Evolutionary conservation across 2,888 invertebrate species (phyloP).

Genomic region (Drosophila mettleri): DNA sequence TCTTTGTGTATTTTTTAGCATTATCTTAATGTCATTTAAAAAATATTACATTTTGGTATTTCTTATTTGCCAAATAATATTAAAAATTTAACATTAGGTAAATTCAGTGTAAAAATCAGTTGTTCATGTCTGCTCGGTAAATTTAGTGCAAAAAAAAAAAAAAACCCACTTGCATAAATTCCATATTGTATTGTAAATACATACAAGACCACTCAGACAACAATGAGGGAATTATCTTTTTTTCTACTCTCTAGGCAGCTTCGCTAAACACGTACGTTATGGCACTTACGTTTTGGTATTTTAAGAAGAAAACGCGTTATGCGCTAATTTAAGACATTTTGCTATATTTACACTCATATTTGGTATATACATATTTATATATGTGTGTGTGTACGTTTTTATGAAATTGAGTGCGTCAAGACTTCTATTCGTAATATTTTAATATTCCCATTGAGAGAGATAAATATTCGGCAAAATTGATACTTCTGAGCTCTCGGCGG

Average conservation of each 20-base stretch:
- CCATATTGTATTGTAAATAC: too few relatives aligned
- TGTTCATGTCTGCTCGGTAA: background rate
- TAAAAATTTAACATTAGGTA: background rate
- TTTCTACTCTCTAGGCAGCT: background rate
- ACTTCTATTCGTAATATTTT: slow-evolving; percentile 15
- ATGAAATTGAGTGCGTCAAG: slow-evolving; percentile 26
- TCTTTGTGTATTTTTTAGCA: background rate
- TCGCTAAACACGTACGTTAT: background rate
- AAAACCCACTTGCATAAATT: too few relatives aligned
- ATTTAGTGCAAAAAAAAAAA: background rate
- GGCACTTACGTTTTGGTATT: slow-evolving; percentile 15
- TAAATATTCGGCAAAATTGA: slow-evolving; percentile 76
- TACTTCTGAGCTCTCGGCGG: slow-evolving; percentile 63
- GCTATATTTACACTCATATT: slow-evolving; percentile 10
- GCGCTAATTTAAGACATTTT: slow-evolving; percentile 25
- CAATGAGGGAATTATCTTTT: too few relatives aligned
- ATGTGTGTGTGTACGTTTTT: slow-evolving; percentile 2
- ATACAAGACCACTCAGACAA: background rate
- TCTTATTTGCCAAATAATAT: background rate
- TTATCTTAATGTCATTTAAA: background rate
- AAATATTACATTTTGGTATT: background rate
- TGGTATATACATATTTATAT: slow-evolving; percentile 16
- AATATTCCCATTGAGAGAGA: slow-evolving; percentile 25
- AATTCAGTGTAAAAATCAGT: background rate
- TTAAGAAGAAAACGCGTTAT: slow-evolving; percentile 5